These are phyloP conservation scores for Rhabditoides inermis DNA, from an alignment of 2,888 invertebrate genomes.

Conservation along the genomic window DNA sequence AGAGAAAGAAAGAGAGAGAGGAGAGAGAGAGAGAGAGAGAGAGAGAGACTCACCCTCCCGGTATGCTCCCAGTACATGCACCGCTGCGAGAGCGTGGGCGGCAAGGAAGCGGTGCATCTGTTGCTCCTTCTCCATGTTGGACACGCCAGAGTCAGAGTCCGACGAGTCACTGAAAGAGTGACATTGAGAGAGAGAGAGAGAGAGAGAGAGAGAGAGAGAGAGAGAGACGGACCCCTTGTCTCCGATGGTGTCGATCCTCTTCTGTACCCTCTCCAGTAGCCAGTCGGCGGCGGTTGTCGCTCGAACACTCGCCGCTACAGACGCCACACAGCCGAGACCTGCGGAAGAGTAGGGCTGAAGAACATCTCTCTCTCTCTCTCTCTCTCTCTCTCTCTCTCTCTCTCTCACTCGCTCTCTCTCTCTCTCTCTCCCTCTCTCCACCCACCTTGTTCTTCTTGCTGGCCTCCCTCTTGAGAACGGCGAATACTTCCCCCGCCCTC, in stretches of 20 bases:
- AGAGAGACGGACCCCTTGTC: too few relatives aligned
- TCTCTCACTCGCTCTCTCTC: too few relatives aligned
- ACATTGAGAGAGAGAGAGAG: too few relatives aligned
- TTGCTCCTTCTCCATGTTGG: too few relatives aligned
- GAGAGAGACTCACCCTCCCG: too few relatives aligned
- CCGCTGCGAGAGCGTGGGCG: too few relatives aligned
- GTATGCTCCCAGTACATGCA: too few relatives aligned
- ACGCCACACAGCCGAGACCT: slow-evolving; percentile 16
- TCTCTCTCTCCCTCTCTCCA: too few relatives aligned
- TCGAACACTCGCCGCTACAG: slow-evolving; percentile 10
- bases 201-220: too few relatives aligned
- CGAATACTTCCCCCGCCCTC: slow-evolving; percentile 11
- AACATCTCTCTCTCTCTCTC: background rate
- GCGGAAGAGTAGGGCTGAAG: slow-evolving; percentile 12
- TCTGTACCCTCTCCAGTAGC: slow-evolving; percentile 14
- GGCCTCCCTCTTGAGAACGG: slow-evolving; percentile 19
- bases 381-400: background rate
- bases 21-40: slow-evolving; percentile 2
- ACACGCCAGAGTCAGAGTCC: too few relatives aligned
- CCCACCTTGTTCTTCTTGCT: slow-evolving; percentile 19
- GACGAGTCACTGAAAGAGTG: too few relatives aligned
- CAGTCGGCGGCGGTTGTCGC: slow-evolving; percentile 19
- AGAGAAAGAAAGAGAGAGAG: slow-evolving; percentile 5
- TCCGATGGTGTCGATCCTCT: background rate
- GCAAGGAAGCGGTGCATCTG: too few relatives aligned